Conservation (phyloP, 2,113 vertebrate genomes). For the Aptenodytes patagonicus region DNA sequence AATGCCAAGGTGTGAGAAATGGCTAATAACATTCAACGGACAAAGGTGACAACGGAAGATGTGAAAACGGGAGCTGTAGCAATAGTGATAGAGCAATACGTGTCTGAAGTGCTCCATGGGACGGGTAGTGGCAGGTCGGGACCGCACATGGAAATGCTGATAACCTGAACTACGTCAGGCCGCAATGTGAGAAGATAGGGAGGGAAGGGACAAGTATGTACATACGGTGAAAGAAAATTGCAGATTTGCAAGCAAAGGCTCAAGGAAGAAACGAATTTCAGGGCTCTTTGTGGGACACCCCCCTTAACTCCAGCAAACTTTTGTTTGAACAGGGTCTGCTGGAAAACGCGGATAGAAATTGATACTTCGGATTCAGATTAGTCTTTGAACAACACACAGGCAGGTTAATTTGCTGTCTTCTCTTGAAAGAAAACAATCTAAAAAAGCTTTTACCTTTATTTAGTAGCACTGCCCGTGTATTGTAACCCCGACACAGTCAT, state of each 20-base stretch:
- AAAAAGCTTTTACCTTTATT: neutral
- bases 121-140: neutral
- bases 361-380: neutral
- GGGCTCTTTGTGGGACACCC: neutral
- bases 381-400: neutral
- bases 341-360: neutral
- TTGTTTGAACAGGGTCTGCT: neutral
- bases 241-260: neutral
- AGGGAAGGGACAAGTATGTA: neutral
- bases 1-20: neutral
- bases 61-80: neutral
- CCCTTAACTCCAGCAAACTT: neutral
- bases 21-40: neutral
- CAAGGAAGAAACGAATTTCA: neutral
- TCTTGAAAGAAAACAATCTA: neutral
- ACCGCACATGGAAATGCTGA: neutral
- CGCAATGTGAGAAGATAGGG: neutral
- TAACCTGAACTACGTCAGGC: neutral
- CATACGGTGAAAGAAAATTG: neutral
- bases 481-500: fast-evolving
- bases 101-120: neutral
- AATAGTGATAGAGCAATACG: fast-evolving
- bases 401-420: neutral
- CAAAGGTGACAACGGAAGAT: neutral
- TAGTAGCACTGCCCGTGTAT: neutral